Evolutionary conservation across 2,888 invertebrate genomes (phyloP), one percentile per base, ranked within the genome.

Genomic region (Drosophila seclusa): DNA sequence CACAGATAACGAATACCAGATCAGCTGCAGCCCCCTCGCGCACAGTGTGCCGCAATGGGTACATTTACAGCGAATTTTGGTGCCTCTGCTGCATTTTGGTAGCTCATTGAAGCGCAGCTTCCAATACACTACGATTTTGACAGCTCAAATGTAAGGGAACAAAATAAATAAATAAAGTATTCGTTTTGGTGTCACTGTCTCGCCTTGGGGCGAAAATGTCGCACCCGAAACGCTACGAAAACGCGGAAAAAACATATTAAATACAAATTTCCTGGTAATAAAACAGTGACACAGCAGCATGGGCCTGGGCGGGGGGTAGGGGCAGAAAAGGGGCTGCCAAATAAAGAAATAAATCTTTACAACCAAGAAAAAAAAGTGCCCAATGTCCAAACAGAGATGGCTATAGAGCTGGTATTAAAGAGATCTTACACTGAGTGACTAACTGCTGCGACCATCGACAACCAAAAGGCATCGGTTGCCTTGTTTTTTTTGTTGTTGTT

Each of bases 171-270:
- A 45, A 48, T 59, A 38, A 57, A 21, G 27, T 32, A 48, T 48
- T 52, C 55, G 21, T 57, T 53, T 54, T 31, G 18, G 38, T 59
- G 31, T 58, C 71, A 75, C 40, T 76, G 71, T 52, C 32, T 45
- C n/a, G 52, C 24, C 29, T 49, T 65, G 13, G 21, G 40, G 55
- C 67, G 65, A 60, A 67, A 76, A 42, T 71, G 71, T 77, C 65
- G 68, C 80, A 69, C 63, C 52, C 80, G 68, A 64, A 67, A 61
- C 64, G 64, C 67, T 53, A 75, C 55, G 53, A 61, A 76, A 72
- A 82, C 89, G 89, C 85, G 87, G 87, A 88, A 86, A 83, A 86
- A 85, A 86, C 82, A 78, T 88, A 85, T 87, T 88, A 86, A 88
- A 88, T 86, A 88, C 66, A 84, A 75, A 86, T 89, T 86, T 86